Evolutionary conservation across 2,113 vertebrate genomes (phyloP).

Genomic region (Nansenia antarctica): DNA sequence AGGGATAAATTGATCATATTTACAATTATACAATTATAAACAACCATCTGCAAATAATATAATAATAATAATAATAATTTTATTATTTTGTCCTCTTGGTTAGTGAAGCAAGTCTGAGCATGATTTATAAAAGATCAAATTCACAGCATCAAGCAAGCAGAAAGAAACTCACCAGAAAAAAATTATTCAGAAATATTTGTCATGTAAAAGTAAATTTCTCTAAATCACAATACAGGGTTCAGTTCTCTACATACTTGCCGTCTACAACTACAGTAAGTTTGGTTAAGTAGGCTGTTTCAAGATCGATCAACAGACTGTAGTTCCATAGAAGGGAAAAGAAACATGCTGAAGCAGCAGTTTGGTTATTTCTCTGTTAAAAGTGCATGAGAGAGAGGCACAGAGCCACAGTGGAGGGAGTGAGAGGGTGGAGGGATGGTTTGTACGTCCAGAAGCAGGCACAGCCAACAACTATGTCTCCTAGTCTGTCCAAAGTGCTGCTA

Average conservation of each 20-base stretch:
- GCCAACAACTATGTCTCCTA: constrained; percentile 88
- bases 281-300: constrained; percentile 79
- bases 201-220: not conserved
- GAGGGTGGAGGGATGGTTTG: constrained; percentile 78
- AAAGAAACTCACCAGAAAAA: not conserved
- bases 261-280: constrained; percentile 50
- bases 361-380: constrained; percentile 79
- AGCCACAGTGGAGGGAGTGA: constrained; percentile 85
- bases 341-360: constrained; percentile 86
- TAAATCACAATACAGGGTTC: constrained; percentile 66
- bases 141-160: constrained; percentile 39
- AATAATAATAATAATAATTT: too few relatives aligned
- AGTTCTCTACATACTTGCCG: constrained; percentile 80
- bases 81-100: constrained; percentile 1
- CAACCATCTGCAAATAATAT: not conserved
- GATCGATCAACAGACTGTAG: constrained; percentile 81
- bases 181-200: not conserved
- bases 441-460: constrained; percentile 90
- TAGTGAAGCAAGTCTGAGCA: constrained; percentile 27
- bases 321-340: constrained; percentile 69
- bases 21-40: not conserved
- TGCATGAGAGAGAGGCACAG: constrained; percentile 88
- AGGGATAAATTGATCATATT: not conserved
- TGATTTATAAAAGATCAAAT: constrained; percentile 6
- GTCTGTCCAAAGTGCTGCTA: constrained; percentile 80